These are phyloP conservation scores for Myathropa florea DNA, from an alignment of 2,888 invertebrate genomes.

Conservation along the genomic window DNA sequence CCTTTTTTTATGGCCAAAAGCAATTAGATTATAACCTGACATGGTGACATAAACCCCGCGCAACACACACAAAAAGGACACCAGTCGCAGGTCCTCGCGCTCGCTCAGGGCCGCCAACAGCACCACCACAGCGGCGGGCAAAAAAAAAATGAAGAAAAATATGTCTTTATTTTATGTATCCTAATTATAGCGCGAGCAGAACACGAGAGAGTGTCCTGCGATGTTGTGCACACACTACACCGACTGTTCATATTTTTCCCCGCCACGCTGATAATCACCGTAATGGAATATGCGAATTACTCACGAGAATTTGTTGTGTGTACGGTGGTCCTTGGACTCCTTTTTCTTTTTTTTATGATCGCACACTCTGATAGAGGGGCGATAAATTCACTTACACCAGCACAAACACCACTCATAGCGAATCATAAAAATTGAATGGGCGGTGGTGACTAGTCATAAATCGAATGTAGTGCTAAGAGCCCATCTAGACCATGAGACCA, in stretches of 20 bases:
- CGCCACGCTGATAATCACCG: constrained; percentile 58
- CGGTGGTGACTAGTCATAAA: constrained; percentile 36
- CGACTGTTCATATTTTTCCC: too few species aligned
- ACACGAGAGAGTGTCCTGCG: constrained; percentile 29
- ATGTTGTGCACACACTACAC: constrained; percentile 6
- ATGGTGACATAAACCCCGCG: constrained; percentile 61
- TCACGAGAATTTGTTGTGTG: constrained; percentile 47
- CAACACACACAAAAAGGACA: constrained; percentile 19
- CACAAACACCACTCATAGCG: neutral
- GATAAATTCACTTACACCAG: constrained; percentile 34
- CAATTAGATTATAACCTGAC: constrained; percentile 69
- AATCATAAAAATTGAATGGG: constrained; percentile 50
- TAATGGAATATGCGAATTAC: constrained; percentile 69
- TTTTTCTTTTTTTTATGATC: constrained; percentile 38
- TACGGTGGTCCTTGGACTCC: constrained; percentile 38
- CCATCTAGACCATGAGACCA: neutral
- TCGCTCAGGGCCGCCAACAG: neutral
- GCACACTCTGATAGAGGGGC: constrained; percentile 36
- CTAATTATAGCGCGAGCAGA: constrained; percentile 53
- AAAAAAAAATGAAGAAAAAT: constrained; percentile 31
- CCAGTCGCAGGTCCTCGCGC: neutral
- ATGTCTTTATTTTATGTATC: constrained; percentile 57
- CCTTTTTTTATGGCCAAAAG: constrained; percentile 65
- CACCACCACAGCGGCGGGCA: neutral
- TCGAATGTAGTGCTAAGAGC: constrained; percentile 52